Percentiles rank a stretch among this genome's conserved stretches.
These are phyloP conservation scores for Drosophila oshimai DNA, from an alignment of 1,140 invertebrate genomes.

Conservation along the genomic window DNA sequence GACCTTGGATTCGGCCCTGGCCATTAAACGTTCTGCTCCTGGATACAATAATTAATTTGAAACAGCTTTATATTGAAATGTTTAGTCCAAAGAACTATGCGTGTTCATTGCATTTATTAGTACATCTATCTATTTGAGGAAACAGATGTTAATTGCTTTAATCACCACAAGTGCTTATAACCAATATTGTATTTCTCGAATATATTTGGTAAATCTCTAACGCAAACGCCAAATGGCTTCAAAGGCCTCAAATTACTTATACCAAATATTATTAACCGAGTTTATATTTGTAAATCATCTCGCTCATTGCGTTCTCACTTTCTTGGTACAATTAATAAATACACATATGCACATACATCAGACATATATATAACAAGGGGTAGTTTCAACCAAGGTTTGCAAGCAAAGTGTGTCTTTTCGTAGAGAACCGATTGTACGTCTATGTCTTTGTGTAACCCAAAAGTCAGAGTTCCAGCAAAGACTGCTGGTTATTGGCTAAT, in stretches of 20 bases:
- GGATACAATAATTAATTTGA: neutral
- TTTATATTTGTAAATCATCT: conserved; percentile 1
- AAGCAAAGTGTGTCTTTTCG: conserved; percentile 29
- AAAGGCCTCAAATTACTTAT: conserved; percentile 3
- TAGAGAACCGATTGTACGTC: conserved; percentile 1
- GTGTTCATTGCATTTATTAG: too few species aligned
- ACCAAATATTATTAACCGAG: neutral
- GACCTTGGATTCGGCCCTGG: conserved; percentile 16
- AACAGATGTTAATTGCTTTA: neutral
- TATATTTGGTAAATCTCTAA: conserved; percentile 4
- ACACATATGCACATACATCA: conserved; percentile 5
- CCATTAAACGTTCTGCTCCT: neutral
- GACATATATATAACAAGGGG: conserved; percentile 9
- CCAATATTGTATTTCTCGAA: neutral
- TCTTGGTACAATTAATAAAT: conserved; percentile 38
- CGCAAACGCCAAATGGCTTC: neutral
- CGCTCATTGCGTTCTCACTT: conserved; percentile 2
- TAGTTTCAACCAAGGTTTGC: neutral
- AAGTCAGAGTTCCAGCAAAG: conserved; percentile 1
- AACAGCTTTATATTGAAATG: too few species aligned
- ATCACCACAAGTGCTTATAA: neutral
- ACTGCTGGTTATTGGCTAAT: conserved; percentile 2
- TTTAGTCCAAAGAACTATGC: neutral
- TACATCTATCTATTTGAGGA: too few species aligned
- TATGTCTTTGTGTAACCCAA: conserved; percentile 7